Percentiles rank a stretch among this genome's conserved stretches.
Conservation (phyloP, 2,113 vertebrate species). For the Paraplagusia blochii region DNA sequence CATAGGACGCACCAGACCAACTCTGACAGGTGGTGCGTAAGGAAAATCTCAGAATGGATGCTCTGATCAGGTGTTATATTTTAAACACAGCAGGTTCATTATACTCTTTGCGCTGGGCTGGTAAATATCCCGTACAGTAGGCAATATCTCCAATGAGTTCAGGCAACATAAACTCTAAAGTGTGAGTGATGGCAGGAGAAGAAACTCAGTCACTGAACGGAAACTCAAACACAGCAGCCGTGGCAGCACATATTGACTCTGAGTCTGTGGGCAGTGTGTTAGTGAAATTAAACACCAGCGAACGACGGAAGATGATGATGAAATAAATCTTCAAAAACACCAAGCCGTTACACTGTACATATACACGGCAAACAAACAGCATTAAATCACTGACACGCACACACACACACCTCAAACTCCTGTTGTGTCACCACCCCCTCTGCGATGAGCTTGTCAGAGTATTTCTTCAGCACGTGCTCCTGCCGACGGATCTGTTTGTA, state of each 20-base stretch:
- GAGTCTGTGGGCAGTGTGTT: slow-evolving; percentile 45
- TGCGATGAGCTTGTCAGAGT: slow-evolving; percentile 83
- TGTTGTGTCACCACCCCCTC: slow-evolving; percentile 88
- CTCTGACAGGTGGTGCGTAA: slow-evolving; percentile 29
- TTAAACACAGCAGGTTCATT: slow-evolving; percentile 42
- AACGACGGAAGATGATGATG: slow-evolving; percentile 19
- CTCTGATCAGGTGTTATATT: slow-evolving; percentile 29
- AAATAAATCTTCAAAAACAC: slow-evolving; percentile 1
- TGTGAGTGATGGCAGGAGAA: slow-evolving; percentile 34
- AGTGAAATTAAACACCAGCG: slow-evolving; percentile 53
- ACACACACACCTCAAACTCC: slow-evolving; percentile 83
- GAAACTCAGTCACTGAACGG: slow-evolving; percentile 57
- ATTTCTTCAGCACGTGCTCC: slow-evolving; percentile 88
- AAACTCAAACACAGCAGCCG: slow-evolving; percentile 46
- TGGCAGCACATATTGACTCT: slow-evolving; percentile 40
- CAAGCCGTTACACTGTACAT: not conserved
- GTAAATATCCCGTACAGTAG: slow-evolving; percentile 23
- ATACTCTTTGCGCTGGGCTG: slow-evolving; percentile 14
- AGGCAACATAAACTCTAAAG: slow-evolving; percentile 45
- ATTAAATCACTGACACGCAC: slow-evolving; percentile 63
- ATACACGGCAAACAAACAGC: slow-evolving; percentile 14
- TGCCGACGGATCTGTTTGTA: slow-evolving; percentile 91
- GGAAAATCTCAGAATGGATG: no score
- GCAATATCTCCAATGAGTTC: slow-evolving; percentile 36
- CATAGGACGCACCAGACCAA: slow-evolving; percentile 24